Evolutionary conservation across 2,113 vertebrate genomes (phyloP).

Genomic region (Thunnus thynnus): DNA sequence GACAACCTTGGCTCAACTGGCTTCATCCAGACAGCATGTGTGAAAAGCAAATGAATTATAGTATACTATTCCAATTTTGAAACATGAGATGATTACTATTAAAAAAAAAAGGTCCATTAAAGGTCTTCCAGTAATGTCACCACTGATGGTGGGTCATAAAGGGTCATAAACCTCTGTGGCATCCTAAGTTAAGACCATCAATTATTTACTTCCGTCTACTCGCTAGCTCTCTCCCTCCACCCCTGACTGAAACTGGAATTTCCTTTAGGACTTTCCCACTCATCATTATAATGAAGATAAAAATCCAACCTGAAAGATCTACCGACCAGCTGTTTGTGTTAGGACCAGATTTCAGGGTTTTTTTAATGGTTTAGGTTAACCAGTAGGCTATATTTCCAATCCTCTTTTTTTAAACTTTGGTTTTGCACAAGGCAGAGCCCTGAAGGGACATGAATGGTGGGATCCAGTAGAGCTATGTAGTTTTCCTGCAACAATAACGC

Average conservation of each 20-base stretch:
- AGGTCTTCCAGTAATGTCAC: constrained; percentile 59
- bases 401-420: not conserved
- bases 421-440: not conserved
- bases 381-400: not conserved
- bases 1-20: constrained; percentile 36
- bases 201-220: constrained; percentile 66
- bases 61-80: constrained; percentile 37
- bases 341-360: not conserved
- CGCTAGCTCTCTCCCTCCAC: not conserved
- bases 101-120: constrained; percentile 38
- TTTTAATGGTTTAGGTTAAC: not conserved
- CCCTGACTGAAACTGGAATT: constrained; percentile 28
- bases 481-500: constrained; percentile 25
- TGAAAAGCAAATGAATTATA: constrained; percentile 26
- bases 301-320: constrained; percentile 1
- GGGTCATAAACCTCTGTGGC: constrained; percentile 58
- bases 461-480: not conserved
- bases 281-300: constrained; percentile 3
- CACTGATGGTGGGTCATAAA: constrained; percentile 62
- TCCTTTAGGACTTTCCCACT: constrained; percentile 10
- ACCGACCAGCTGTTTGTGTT: not conserved
- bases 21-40: constrained; percentile 22
- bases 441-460: not conserved
- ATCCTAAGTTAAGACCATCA: constrained; percentile 65
- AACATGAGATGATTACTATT: constrained; percentile 49